Base-by-base conservation (phyloP, 2,888 invertebrate species). In the Lasioglossum marginatum region DNA sequence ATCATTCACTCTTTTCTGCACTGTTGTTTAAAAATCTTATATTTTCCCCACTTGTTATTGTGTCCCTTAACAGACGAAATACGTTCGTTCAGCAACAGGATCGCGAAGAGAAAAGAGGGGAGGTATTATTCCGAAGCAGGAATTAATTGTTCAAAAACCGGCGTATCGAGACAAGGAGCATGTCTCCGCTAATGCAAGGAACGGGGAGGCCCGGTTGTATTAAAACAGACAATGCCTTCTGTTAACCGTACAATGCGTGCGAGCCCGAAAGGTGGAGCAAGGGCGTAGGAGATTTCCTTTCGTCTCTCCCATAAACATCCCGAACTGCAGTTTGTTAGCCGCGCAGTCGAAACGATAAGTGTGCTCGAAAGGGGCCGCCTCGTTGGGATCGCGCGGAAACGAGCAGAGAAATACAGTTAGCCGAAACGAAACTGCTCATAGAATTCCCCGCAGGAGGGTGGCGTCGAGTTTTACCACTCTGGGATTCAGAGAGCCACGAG, bases 391-490 rank as follows among this genome's bases (percentile, higher is more conserved):
- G 79, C 48, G 43, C 78, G 81, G 81, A 86, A 87, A 86, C 80
- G 78, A 82, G 79, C 77, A 74, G 79, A 73, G 78, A 86, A 86
- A 83, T 81, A 87, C 83, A 76, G 77, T 86, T 86, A 83, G 68
- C 78, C 86, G 73, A 85, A 83, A 83, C 78, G 87, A 87, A 83
- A 79, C 82, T 81, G 87, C 83, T 87, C 77, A 48, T 52, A 63
- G 77, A 79, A 86, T 77, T 77, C 70, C 27, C 66, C 57, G 43
- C 19, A 66, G 72, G 23, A 74, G 63, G 79, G 74, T 37, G 40
- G 63, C 48, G 73, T 80, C 73, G 70, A 80, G 66, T 86, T 86
- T 78, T 72, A 52, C 77, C 77, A 60, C 48, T 68, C 75, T 34
- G 48, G 48, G 63, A 57, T 57, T n/a, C n/a, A 57, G 57, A n/a